These are phyloP conservation scores for Platichthys stellatus DNA, from an alignment of 2,113 vertebrate genomes.

Conservation along the genomic window DNA sequence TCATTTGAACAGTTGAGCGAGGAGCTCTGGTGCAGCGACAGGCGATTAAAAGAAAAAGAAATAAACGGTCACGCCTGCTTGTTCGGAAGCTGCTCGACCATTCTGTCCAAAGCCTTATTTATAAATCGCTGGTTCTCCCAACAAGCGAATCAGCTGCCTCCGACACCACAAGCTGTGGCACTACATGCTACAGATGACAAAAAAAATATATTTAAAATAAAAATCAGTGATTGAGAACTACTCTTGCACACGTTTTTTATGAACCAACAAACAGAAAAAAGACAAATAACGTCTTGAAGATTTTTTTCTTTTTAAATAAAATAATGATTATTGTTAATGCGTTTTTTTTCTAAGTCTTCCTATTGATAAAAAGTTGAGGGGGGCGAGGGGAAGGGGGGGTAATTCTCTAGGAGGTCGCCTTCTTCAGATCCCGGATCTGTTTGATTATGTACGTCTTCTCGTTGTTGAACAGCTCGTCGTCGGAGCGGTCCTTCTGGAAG, in stretches of 20 bases:
- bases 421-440: constrained; percentile 99
- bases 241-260: constrained; percentile 61
- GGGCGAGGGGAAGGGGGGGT: constrained; percentile 1
- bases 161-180: constrained; percentile 64
- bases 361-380: constrained; percentile 74
- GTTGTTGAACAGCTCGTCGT: constrained; percentile 98
- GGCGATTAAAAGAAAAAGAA: constrained; percentile 8
- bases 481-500: constrained; percentile 96
- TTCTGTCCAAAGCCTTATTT: constrained; percentile 24
- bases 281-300: constrained; percentile 61
- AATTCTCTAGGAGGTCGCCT: constrained; percentile 87
- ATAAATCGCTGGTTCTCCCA: constrained; percentile 63
- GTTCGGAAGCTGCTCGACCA: neutral
- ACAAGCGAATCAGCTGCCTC: constrained; percentile 60
- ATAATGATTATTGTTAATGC: constrained; percentile 65
- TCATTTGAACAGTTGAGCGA: constrained; percentile 24
- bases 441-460: constrained; percentile 99
- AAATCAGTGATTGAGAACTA: constrained; percentile 73
- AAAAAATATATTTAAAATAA: constrained; percentile 42
- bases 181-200: constrained; percentile 63
- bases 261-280: constrained; percentile 67
- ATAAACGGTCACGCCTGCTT: neutral
- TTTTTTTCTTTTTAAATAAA: constrained; percentile 71
- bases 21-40: neutral
- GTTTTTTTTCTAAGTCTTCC: constrained; percentile 70